These are phyloP conservation scores for Amazona vittata DNA, from an alignment of 2,113 vertebrate species.

Conservation along the genomic window DNA sequence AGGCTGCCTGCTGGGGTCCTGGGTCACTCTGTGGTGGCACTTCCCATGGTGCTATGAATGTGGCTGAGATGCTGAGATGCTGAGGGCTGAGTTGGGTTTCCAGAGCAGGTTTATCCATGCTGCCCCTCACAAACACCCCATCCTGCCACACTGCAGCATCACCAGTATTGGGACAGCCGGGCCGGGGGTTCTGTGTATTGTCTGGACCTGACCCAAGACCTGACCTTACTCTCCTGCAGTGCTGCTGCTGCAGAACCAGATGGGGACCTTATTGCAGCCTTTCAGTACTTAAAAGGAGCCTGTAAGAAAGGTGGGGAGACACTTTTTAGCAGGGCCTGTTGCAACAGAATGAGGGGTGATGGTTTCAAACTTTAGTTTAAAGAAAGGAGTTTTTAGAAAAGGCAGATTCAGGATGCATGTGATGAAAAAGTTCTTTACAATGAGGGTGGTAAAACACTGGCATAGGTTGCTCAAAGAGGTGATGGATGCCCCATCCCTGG, in stretches of 20 bases:
- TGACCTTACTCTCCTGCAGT: background rate
- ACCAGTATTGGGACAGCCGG: background rate
- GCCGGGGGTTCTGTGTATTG: background rate
- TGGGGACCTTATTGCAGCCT: background rate
- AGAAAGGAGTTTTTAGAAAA: background rate
- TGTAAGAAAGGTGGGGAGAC: background rate
- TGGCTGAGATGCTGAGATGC: no score
- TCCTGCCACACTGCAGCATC: background rate
- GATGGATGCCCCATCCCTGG: background rate
- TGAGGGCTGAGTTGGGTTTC: background rate
- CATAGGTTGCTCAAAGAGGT: background rate
- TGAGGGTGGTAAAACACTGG: background rate
- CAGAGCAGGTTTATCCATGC: background rate
- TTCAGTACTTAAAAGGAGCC: background rate
- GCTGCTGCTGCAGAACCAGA: background rate
- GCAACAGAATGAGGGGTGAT: background rate
- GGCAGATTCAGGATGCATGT: background rate
- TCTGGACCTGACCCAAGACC: background rate
- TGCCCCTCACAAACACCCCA: rapidly evolving
- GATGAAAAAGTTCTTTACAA: background rate
- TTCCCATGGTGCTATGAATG: background rate
- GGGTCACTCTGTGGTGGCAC: rapidly evolving
- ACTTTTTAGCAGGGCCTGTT: background rate
- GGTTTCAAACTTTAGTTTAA: background rate
- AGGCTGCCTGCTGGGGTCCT: background rate